Evolutionary conservation across 2,888 invertebrate species (phyloP), one percentile per base, ranked within the genome.

Genomic region (Boloria selene): DNA sequence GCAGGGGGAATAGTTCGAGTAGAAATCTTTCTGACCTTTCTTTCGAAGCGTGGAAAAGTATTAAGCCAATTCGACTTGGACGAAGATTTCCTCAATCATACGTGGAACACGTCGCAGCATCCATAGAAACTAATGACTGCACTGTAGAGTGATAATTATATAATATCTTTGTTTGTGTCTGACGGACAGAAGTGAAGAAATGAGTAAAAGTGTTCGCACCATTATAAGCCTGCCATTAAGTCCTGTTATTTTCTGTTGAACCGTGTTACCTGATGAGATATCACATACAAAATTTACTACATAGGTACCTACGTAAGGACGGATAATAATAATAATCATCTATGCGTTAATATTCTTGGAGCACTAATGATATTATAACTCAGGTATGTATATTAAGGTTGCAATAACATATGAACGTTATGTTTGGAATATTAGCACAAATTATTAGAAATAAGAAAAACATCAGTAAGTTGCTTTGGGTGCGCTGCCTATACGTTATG

Each of bases 151-250:
- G 62, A 65, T 70, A 73, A 75, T 75, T 72, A 70, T 70, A 61
- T 71, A 74, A 73, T 68, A 67, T 54, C 71, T 68, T 64, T 51
- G 60, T 68, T 63, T 70, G 65, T 68, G 66, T 74, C 5, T 17
- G 44, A 50, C 38, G 38, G 56, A 55, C 65, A 65, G 68, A 68
- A 70, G 59, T 62, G 62, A 72, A 75, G 76, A 77, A 76, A 80
- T 74, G 75, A 83, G 86, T 84, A 86, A 86, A 84, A 87, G 85
- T 85, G 82, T 86, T 88, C 87, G 82, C 88, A 87, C 85, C 84
- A 88, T 88, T 87, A 87, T 81, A 72, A 73, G 71, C 73, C 72
- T 68, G 72, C 84, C 81, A 86, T 88, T 88, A 88, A 77, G 85
- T 85, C 83, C 86, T 79, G 87, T 88, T 88, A 87, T 77, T 80